These are phyloP conservation scores for Acinonyx jubatus DNA, from an alignment of 2,113 vertebrate genomes.

Conservation along the genomic window DNA sequence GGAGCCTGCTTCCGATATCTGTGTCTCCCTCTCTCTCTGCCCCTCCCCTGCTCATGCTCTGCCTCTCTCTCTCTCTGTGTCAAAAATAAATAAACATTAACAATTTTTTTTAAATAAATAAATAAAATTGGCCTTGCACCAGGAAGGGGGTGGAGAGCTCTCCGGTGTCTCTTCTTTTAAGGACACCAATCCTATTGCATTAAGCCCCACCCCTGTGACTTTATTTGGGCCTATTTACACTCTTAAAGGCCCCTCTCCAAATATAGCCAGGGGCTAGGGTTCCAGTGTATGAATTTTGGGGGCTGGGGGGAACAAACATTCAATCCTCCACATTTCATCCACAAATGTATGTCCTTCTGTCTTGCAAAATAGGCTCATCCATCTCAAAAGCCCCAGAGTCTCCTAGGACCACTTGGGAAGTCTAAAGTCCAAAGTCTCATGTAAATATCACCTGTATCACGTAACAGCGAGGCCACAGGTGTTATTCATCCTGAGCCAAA, in stretches of 20 bases:
- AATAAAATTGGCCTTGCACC: too few relatives aligned
- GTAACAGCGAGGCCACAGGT: neutral
- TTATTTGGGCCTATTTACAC: neutral
- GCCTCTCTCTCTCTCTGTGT: too few relatives aligned
- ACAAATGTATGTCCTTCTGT: neutral
- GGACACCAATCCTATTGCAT: neutral
- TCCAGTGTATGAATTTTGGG: neutral
- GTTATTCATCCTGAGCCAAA: neutral
- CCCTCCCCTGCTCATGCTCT: too few relatives aligned
- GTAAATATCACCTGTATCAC: neutral
- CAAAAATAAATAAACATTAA: too few relatives aligned
- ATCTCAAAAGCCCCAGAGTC: neutral
- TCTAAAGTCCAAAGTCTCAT: neutral
- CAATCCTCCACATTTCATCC: neutral
- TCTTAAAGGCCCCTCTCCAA: too few relatives aligned
- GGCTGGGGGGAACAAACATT: neutral
- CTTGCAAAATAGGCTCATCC: neutral
- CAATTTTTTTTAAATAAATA: too few relatives aligned
- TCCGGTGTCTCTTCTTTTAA: neutral
- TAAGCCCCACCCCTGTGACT: fast-evolving
- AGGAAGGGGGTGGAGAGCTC: fast-evolving
- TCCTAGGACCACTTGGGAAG: too few relatives aligned
- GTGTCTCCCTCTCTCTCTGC: too few relatives aligned
- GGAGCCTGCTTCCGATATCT: too few relatives aligned
- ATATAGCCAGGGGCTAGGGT: neutral